A percentile compares a stretch with the other conserved stretches of the same genome.
Evolutionary conservation across 2,888 invertebrate species (phyloP).

Genomic region (Protonemura montana): DNA sequence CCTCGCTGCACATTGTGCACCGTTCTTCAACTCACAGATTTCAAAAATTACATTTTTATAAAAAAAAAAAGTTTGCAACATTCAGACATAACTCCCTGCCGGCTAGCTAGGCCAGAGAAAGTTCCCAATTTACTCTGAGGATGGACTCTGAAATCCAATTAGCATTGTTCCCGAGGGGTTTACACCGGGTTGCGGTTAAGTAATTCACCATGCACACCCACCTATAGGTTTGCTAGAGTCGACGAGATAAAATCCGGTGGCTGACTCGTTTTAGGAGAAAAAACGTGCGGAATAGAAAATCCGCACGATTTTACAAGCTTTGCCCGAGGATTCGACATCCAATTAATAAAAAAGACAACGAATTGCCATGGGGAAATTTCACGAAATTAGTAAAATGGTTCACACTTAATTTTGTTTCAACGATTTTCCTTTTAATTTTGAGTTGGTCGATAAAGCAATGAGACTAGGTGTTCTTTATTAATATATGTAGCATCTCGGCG

Average conservation of each 20-base stretch:
- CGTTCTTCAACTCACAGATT: neutral
- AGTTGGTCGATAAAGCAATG: no score
- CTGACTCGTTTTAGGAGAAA: neutral
- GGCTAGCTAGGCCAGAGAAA: neutral
- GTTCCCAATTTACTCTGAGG: neutral
- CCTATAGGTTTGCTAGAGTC: neutral
- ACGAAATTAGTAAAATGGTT: neutral
- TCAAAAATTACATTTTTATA: neutral
- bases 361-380: neutral
- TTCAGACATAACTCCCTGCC: neutral
- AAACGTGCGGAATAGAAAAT: neutral
- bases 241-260: neutral
- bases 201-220: neutral
- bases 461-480: no score
- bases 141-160: neutral
- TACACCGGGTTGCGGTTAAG: neutral
- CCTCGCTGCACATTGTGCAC: no score
- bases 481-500: no score
- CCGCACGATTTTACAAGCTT: neutral
- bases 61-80: neutral
- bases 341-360: neutral
- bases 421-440: no score
- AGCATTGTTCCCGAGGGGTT: neutral
- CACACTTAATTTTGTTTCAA: neutral
- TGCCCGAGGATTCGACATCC: neutral